A percentile compares a stretch with the other conserved stretches of the same genome.
Conservation (phyloP, 1,140 invertebrate genomes). For the Caenorhabditis brenneri region DNA sequence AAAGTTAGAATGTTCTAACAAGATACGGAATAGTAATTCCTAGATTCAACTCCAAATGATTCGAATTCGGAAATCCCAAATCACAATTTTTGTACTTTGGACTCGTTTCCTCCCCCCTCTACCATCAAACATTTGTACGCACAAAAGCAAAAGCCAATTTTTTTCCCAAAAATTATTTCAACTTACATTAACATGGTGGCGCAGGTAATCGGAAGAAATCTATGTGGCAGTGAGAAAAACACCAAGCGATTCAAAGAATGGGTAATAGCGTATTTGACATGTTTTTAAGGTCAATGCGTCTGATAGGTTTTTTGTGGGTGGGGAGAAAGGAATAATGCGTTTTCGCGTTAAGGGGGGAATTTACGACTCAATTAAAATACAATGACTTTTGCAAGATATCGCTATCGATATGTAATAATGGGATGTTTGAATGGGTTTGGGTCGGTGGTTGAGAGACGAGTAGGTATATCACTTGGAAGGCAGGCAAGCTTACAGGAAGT, state of each 20-base stretch:
- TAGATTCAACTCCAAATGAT: too few relatives aligned
- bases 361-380: background rate
- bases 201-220: slow-evolving; percentile 4
- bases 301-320: background rate
- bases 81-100: too few relatives aligned
- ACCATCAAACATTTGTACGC: too few relatives aligned
- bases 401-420: too few relatives aligned
- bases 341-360: background rate
- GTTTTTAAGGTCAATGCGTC: slow-evolving; percentile 10
- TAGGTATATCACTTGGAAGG: too few relatives aligned
- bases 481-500: too few relatives aligned
- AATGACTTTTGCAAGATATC: background rate
- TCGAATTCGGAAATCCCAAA: too few relatives aligned
- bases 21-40: too few relatives aligned
- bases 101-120: too few relatives aligned
- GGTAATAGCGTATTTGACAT: background rate
- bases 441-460: too few relatives aligned
- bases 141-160: background rate
- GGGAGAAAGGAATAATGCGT: background rate
- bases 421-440: too few relatives aligned
- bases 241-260: background rate
- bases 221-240: background rate
- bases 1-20: too few relatives aligned
- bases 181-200: slow-evolving; percentile 5
- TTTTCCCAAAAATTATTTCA: background rate